These are phyloP conservation scores for Coendou prehensilis DNA, from an alignment of 2,797 vertebrate genomes.

Conservation along the genomic window DNA sequence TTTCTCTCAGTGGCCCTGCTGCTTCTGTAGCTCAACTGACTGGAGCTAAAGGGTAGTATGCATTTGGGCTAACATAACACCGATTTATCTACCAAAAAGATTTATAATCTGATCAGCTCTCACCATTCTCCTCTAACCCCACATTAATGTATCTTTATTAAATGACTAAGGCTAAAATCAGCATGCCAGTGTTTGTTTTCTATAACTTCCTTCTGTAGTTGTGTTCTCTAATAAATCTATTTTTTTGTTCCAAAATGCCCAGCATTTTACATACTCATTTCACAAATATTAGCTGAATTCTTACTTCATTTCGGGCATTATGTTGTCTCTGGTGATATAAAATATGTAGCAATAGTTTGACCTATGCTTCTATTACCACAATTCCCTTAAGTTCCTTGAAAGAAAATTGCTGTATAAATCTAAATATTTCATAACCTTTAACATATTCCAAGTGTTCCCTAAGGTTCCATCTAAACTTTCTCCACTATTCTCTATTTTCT, in stretches of 20 bases:
- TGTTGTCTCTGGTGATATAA: neutral
- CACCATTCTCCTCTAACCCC: accelerated
- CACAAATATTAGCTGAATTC: slow-evolving; percentile 6
- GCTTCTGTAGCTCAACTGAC: neutral
- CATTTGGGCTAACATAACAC: neutral
- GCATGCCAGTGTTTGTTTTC: neutral
- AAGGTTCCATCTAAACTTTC: neutral
- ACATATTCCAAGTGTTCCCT: neutral
- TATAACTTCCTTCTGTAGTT: neutral
- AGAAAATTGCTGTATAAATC: slow-evolving; percentile 45
- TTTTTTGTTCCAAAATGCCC: neutral
- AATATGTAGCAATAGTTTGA: neutral
- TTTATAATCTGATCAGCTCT: neutral
- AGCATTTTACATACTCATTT: neutral
- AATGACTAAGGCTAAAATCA: neutral
- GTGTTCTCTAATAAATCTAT: neutral
- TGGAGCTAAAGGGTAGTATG: neutral
- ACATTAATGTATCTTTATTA: neutral
- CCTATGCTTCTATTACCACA: neutral
- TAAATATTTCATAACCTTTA: slow-evolving; percentile 54
- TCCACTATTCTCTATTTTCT: neutral
- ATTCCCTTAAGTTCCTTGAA: slow-evolving; percentile 18
- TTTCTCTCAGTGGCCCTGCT: neutral
- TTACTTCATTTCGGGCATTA: neutral
- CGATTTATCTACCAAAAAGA: neutral